Base-by-base conservation (phyloP, 2,888 invertebrate genomes). In the Pyrochroa serraticornis region DNA sequence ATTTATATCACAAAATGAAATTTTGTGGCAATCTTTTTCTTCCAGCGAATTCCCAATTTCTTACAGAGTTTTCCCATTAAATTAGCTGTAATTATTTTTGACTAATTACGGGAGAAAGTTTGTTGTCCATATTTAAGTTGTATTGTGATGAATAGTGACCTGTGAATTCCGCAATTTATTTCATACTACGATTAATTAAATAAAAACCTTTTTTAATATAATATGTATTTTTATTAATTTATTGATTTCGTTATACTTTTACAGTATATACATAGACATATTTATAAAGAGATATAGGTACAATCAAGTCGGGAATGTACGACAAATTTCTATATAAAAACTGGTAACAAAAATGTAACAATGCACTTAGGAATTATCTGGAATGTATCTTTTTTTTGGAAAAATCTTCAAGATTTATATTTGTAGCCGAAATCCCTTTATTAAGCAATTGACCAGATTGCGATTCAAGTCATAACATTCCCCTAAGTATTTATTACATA, bases 401-500 rank as follows among this genome's bases (percentile, higher is more conserved):
- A 49, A 41, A 41, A 31, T 38, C 39, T 41, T 49, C 39, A 43
- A 42, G 44, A 52, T 52, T 44, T 45, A 44, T 36, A 14, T 36
- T 35, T 38, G 38, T 35, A 51, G 43, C 50, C 50, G 22, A 51
- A 53, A 53, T 41, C 30, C 30, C 34, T 13, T 44, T 30, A 35
- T 45, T 44, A 12, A 39, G 54, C 59, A 60, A 60, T 34, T 55
- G 59, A 60, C 59, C 55, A 55, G 47, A 55, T 55, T 60, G 59
- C 59, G 38, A 51, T 60, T 60, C 55, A 60, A 60, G 55, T 60
- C 55, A 41, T 38, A 54, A 54, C 54, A 53, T 49, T 49, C 41
- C 45, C 58, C 49, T 58, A 58, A 58, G 49, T 41, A 37, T 44
- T 37, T 49, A 54, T 58, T 58, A 58, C 53, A 45, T 22, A 38